A percentile compares a stretch with the other conserved stretches of the same genome.
Evolutionary conservation across 2,113 vertebrate species (phyloP).

Genomic region (Megaceryle torquata): DNA sequence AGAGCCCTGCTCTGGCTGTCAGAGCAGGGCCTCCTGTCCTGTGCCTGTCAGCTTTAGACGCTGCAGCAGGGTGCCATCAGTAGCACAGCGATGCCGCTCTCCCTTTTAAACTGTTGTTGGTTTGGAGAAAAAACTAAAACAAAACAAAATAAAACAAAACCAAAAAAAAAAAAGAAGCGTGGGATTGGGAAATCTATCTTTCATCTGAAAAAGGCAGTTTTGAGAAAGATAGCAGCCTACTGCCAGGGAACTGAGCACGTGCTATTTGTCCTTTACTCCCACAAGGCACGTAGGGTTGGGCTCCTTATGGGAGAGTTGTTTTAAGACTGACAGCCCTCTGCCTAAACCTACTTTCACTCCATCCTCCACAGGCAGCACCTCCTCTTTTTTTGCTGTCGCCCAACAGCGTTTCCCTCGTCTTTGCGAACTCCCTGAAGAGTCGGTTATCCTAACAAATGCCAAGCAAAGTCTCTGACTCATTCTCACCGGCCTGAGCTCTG

Average conservation of each 20-base stretch:
- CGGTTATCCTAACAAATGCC: rapidly evolving
- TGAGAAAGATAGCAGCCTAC: background rate
- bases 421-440: background rate
- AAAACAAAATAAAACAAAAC: no score
- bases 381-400: background rate
- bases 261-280: background rate
- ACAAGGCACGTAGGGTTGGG: background rate
- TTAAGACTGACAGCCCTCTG: background rate
- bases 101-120: background rate
- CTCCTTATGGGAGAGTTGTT: background rate
- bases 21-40: background rate
- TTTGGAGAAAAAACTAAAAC: background rate
- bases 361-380: background rate
- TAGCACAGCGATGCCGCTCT: background rate
- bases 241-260: background rate
- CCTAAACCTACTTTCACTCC: background rate
- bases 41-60: background rate
- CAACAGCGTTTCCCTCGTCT: background rate
- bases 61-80: rapidly evolving
- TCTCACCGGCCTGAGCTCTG: background rate
- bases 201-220: background rate
- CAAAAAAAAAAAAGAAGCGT: no score
- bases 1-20: background rate
- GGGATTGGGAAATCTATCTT: background rate
- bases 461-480: background rate